A percentile compares a stretch with the other conserved stretches of the same genome.
phyloP scores from a whole-genome alignment of 2,113 vertebrate species.

The Trematocara zebra region DNA sequence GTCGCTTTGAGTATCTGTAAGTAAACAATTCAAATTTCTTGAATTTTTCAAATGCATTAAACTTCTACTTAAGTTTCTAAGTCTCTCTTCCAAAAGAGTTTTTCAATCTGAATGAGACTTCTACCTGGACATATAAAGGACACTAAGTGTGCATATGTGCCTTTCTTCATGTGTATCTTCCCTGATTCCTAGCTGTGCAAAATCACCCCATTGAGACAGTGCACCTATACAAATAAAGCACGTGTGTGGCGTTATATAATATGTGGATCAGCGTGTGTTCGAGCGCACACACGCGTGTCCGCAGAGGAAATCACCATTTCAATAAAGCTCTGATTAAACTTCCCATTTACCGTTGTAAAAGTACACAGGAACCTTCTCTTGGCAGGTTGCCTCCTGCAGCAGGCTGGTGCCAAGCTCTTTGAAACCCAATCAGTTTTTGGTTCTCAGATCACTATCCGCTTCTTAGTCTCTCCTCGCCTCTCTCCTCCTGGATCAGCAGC shows the following conservation, averaged over 20 bases:
- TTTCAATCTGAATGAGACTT: not conserved
- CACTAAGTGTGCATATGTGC: not conserved
- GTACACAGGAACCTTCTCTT: constrained; percentile 66
- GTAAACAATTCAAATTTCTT: not conserved
- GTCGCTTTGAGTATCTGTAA: not conserved
- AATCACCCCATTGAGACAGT: constrained; percentile 11
- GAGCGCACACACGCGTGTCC: not conserved
- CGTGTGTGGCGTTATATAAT: constrained; percentile 30
- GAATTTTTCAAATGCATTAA: not conserved
- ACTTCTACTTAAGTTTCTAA: not conserved
- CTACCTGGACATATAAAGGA: not conserved
- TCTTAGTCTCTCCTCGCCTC: constrained; percentile 47
- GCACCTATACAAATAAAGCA: constrained; percentile 19
- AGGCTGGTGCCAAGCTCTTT: constrained; percentile 70
- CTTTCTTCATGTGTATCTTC: not conserved
- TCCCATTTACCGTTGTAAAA: constrained; percentile 65
- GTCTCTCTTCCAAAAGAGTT: not conserved
- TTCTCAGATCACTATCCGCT: constrained; percentile 70
- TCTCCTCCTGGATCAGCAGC: constrained; percentile 38
- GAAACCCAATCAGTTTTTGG: constrained; percentile 75
- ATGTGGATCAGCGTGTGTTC: not conserved
- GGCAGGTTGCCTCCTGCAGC: constrained; percentile 65
- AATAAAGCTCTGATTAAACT: constrained; percentile 69
- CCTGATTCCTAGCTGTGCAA: constrained; percentile 8
- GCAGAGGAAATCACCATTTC: constrained; percentile 65